A percentile compares a stretch with the other conserved stretches of the same genome.
Evolutionary conservation across 2,113 vertebrate species (phyloP).

Genomic region (Lophotis ruficrista): DNA sequence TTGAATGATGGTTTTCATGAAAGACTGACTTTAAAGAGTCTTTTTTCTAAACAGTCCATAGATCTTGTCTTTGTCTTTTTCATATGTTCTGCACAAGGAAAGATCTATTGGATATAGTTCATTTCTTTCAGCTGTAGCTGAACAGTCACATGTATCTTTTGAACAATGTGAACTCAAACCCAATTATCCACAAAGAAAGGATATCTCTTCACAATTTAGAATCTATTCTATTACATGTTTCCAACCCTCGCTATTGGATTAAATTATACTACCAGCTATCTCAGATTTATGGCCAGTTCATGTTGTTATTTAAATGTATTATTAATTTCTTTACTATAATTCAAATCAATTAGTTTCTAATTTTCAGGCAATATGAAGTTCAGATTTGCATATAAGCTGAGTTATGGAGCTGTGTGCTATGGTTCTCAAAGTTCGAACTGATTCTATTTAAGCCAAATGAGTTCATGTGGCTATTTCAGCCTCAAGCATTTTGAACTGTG

Average conservation of each 20-base stretch:
- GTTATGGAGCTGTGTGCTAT: constrained; percentile 6
- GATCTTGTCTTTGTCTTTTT: background rate
- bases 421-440: constrained; percentile 23
- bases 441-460: constrained; percentile 59
- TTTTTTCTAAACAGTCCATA: background rate
- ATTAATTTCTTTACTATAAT: background rate
- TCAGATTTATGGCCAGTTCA: background rate
- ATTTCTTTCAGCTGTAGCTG: constrained; percentile 43
- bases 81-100: background rate
- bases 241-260: background rate
- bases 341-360: constrained; percentile 47
- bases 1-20: background rate
- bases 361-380: constrained; percentile 40
- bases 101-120: background rate
- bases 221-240: background rate
- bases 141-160: background rate
- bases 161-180: background rate
- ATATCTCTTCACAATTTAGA: constrained; percentile 42
- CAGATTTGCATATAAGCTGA: constrained; percentile 21
- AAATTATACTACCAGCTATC: background rate
- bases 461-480: constrained; percentile 34
- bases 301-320: background rate
- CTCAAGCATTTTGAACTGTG: constrained; percentile 45
- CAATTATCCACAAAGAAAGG: constrained; percentile 13
- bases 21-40: background rate